Conservation (phyloP, 2,888 invertebrate genomes). For the Eremobia ochroleuca region DNA sequence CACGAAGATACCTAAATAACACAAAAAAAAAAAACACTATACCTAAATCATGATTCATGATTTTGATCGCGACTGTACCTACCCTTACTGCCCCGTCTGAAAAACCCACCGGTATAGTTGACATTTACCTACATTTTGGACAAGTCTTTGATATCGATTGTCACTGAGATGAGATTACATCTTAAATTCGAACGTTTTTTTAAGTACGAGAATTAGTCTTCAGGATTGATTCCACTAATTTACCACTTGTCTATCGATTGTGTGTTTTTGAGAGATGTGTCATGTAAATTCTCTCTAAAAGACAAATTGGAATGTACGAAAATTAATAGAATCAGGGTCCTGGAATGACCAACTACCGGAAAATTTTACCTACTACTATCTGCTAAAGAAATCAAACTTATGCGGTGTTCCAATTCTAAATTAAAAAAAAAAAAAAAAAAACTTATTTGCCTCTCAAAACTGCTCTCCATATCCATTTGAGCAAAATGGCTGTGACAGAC, state of each 20-base stretch:
- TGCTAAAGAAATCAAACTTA: background rate
- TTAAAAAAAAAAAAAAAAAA: background rate
- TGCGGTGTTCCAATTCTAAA: background rate
- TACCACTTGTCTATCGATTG: background rate
- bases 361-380: too few relatives aligned
- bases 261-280: background rate
- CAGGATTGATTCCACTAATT: background rate
- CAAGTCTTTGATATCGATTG: background rate
- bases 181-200: too few relatives aligned
- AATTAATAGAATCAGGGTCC: background rate
- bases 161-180: too few relatives aligned
- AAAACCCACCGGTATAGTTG: background rate
- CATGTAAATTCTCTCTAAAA: background rate
- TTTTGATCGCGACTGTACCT: too few relatives aligned
- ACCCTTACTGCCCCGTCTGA: background rate
- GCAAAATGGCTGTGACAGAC: background rate
- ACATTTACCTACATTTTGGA: background rate
- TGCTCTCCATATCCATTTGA: background rate
- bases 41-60: too few relatives aligned
- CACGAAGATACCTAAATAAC: too few relatives aligned
- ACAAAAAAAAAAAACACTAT: too few relatives aligned
- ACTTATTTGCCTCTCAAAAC: background rate
- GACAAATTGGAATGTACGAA: background rate
- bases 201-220: too few relatives aligned
- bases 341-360: too few relatives aligned